These are phyloP conservation scores for Apeltes quadracus DNA, from an alignment of 2,113 vertebrate species.

Conservation along the genomic window DNA sequence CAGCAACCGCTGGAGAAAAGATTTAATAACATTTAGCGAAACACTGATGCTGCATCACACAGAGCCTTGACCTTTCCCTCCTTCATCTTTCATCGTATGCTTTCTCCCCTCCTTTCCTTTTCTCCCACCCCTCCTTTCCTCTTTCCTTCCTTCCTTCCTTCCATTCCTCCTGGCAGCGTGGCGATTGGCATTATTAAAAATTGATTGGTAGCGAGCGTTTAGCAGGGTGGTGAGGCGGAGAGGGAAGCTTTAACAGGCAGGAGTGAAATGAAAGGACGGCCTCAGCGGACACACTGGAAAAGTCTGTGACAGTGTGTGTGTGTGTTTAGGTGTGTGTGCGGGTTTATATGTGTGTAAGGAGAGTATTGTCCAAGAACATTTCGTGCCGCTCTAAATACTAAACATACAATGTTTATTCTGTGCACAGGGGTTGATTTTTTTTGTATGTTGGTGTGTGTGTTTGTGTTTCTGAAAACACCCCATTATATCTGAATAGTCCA, in stretches of 20 bases:
- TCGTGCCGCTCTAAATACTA: constrained; percentile 4
- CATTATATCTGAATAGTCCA: constrained; percentile 23
- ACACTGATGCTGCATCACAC: constrained; percentile 70
- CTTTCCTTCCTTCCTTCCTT: constrained; percentile 1
- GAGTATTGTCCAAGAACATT: constrained; percentile 19
- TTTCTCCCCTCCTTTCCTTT: constrained; percentile 10
- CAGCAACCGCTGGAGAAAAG: constrained; percentile 57
- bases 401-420: background rate
- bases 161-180: constrained; percentile 67
- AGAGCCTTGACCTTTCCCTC: constrained; percentile 63
- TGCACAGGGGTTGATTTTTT: background rate
- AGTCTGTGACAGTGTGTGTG: constrained; percentile 61
- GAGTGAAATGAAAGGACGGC: constrained; percentile 74
- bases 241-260: constrained; percentile 77
- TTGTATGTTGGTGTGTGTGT: background rate
- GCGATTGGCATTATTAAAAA: constrained; percentile 86
- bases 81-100: constrained; percentile 29
- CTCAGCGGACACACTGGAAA: constrained; percentile 65
- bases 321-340: background rate
- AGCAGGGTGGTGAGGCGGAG: constrained; percentile 73
- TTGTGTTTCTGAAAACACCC: background rate
- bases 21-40: constrained; percentile 73
- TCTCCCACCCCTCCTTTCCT: background rate
- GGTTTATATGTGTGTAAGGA: constrained; percentile 13
- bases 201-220: constrained; percentile 81